Conservation (phyloP, 2,113 vertebrate species). For the Saccopteryx leptura region DNA sequence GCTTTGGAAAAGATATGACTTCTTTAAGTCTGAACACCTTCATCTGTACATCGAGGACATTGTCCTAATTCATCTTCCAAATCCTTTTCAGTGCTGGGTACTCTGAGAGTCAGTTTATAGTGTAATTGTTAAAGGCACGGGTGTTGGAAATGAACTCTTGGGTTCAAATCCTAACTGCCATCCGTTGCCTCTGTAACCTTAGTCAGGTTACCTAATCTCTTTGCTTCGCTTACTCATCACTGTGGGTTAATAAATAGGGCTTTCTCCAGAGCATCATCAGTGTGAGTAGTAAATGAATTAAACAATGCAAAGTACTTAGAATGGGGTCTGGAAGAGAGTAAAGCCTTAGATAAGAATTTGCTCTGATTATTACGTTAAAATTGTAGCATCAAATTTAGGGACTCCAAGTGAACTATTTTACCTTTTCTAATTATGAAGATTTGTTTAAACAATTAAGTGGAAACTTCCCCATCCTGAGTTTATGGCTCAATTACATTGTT, state of each 20-base stretch:
- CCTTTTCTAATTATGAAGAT: neutral
- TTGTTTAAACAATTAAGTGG: neutral
- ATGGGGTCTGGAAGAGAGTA: neutral
- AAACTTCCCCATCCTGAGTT: neutral
- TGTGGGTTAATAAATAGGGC: neutral
- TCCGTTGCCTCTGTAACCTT: neutral
- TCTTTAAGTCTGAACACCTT: neutral
- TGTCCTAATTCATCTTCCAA: neutral
- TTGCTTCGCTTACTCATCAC: neutral
- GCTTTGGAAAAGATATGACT: neutral
- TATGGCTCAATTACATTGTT: neutral
- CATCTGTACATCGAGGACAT: neutral
- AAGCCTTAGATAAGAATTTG: neutral
- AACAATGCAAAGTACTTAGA: neutral
- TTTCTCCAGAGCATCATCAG: neutral
- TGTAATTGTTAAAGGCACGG: neutral
- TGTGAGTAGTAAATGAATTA: neutral
- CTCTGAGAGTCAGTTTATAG: neutral
- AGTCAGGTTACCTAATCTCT: neutral
- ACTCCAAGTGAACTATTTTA: neutral
- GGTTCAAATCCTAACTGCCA: neutral
- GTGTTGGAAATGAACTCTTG: neutral
- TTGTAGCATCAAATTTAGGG: neutral
- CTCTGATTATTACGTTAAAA: neutral
- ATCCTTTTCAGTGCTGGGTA: neutral